Percentiles rank a stretch among this genome's conserved stretches.
These are phyloP conservation scores for Pseudolycoriella hygida DNA, from an alignment of 2,888 invertebrate genomes.

Conservation along the genomic window DNA sequence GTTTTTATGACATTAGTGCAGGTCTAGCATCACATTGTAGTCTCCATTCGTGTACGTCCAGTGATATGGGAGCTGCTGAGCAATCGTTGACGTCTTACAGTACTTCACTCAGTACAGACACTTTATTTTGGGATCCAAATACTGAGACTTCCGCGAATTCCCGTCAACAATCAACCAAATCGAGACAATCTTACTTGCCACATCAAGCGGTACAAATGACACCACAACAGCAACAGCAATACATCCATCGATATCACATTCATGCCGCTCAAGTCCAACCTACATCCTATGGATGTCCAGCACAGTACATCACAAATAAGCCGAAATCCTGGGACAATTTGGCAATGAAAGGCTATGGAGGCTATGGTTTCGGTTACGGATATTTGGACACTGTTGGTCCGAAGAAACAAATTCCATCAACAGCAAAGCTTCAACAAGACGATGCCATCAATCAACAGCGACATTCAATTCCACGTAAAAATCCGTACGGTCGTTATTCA, in stretches of 20 bases:
- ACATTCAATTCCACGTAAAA: constrained; percentile 29
- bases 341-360: constrained; percentile 69
- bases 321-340: constrained; percentile 85
- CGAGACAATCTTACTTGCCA: constrained; percentile 33
- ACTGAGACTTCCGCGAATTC: constrained; percentile 22
- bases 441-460: constrained; percentile 34
- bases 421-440: constrained; percentile 30
- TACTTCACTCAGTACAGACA: constrained; percentile 72
- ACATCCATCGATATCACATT: constrained; percentile 25
- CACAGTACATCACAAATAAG: constrained; percentile 37
- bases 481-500: constrained; percentile 27
- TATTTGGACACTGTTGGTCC: constrained; percentile 47
- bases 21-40: constrained; percentile 63
- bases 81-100: constrained; percentile 66
- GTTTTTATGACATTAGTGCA: constrained; percentile 47
- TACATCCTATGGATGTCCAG: constrained; percentile 23
- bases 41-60: constrained; percentile 66
- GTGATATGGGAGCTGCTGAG: constrained; percentile 41
- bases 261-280: constrained; percentile 29
- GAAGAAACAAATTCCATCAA: constrained; percentile 17
- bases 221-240: constrained; percentile 13
- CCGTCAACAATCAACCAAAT: constrained; percentile 40
- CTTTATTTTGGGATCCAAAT: constrained; percentile 62
- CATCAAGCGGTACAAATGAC: constrained; percentile 24
- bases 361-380: constrained; percentile 75